Conservation (phyloP, 1,140 invertebrate species). For the Anagrus nilaparvatae region DNA sequence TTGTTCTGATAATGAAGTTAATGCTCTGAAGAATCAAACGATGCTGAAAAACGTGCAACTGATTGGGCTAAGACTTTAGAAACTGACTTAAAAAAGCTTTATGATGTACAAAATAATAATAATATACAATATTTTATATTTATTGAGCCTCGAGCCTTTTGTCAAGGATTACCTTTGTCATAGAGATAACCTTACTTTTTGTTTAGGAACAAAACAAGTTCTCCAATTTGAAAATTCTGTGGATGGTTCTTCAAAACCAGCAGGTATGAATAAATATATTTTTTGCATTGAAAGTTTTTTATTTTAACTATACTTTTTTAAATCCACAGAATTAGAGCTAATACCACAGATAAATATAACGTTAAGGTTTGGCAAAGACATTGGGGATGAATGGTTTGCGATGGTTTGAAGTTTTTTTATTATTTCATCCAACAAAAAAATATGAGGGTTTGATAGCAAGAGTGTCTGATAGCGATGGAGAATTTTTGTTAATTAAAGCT, state of each 20-base stretch:
- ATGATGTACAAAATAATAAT: too few species aligned
- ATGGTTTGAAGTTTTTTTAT: slow-evolving; percentile 86
- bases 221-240: slow-evolving; percentile 37
- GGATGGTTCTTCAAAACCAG: slow-evolving; percentile 26
- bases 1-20: slow-evolving; percentile 19
- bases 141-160: slow-evolving; percentile 29
- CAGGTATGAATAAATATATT: slow-evolving; percentile 19
- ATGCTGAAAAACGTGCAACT: slow-evolving; percentile 22
- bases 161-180: slow-evolving; percentile 55
- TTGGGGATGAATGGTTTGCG: slow-evolving; percentile 93
- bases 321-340: slow-evolving; percentile 33
- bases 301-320: slow-evolving; percentile 17
- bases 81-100: slow-evolving; percentile 28
- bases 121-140: too few species aligned
- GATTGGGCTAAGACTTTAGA: slow-evolving; percentile 29
- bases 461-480: slow-evolving; percentile 79
- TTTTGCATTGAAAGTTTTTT: too few species aligned
- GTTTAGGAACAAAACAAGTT: slow-evolving; percentile 38
- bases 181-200: slow-evolving; percentile 51
- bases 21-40: slow-evolving; percentile 22
- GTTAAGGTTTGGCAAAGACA: slow-evolving; percentile 84
- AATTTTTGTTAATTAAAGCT: slow-evolving; percentile 89
- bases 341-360: slow-evolving; percentile 66
- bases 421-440: slow-evolving; percentile 63
- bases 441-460: slow-evolving; percentile 64